phyloP scores from a whole-genome alignment of 2,888 invertebrate species.

The Melipona beecheii region DNA sequence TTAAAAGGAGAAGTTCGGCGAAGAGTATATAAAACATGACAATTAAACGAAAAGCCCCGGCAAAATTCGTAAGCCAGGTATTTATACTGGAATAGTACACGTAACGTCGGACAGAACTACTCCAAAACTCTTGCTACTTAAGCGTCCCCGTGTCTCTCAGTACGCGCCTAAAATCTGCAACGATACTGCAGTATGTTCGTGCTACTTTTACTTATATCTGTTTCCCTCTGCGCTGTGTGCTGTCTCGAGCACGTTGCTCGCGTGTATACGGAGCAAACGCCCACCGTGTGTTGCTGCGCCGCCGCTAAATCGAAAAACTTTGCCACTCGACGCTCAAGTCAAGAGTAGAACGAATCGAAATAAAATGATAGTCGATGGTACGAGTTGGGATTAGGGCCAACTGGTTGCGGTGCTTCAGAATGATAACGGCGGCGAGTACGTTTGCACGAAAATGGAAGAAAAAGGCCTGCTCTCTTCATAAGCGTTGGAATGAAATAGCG shows the following conservation, averaged over 20 bases:
- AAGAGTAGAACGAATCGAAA: conserved; percentile 67
- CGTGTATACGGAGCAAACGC: conserved; percentile 25
- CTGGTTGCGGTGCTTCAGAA: conserved; percentile 38
- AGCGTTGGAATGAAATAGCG: conserved; percentile 14
- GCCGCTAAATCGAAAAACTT: conserved; percentile 73
- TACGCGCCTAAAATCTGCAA: conserved; percentile 51
- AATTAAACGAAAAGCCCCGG: neutral
- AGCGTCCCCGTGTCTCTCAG: conserved; percentile 23
- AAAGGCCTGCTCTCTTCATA: neutral
- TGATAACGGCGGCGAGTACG: conserved; percentile 30
- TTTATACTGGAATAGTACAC: conserved; percentile 24
- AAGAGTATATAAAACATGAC: neutral
- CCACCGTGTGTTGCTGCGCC: conserved; percentile 37
- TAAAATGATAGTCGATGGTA: conserved; percentile 67
- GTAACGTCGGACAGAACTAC: conserved; percentile 2
- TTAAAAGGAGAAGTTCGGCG: neutral
- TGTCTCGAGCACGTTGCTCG: conserved; percentile 28
- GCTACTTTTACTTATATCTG: conserved; percentile 53
- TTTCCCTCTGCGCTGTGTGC: conserved; percentile 20
- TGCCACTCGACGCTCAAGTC: conserved; percentile 64
- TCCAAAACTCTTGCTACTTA: conserved; percentile 37
- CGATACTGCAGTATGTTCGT: conserved; percentile 44
- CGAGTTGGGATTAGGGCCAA: conserved; percentile 53
- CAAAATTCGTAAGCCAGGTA: conserved; percentile 9
- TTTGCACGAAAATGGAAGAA: conserved; percentile 5